Base-by-base conservation (phyloP, 2,113 vertebrate genomes). In the Nicator chloris region DNA sequence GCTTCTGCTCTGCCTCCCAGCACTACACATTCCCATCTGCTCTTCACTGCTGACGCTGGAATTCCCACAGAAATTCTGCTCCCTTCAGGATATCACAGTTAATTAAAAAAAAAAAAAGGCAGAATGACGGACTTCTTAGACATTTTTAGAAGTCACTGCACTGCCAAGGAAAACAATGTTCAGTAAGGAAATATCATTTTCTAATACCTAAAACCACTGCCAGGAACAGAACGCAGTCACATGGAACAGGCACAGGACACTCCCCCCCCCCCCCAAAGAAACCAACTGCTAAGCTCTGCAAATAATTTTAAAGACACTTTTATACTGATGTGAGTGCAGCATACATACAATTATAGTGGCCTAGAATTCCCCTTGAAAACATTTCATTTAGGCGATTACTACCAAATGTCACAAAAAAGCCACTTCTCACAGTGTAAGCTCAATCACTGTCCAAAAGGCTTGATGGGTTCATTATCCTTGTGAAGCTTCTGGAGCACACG, bases 11-110 rank as follows among this genome's bases (percentile, higher is more conserved):
- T 9, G 0, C 50, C n/a, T 45, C 50, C 6, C 28, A 37, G 42
- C 0, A 0, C 22, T 31, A 28, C 71, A 53, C 39, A 28, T 4
- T 57, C 17, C 31, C 63, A 42, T 10, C 26, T 0, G 1, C 9
- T 2, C 20, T 35, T 53, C 86, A 39, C 11, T 33, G 69, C 16
- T 37, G 22, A 72, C 1, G 2, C 18, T 44, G 39, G 33, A 89
- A 75, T 53, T 47, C 33, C 77, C 45, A 40, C 73, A 75, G 78
- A 61, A 82, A 65, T 42, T 33, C 71, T 77, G 59, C 49, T 92
- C 31, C 45, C 40, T 49, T 47, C 14, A 10, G 33, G 37, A 40
- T n/a, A 47, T 4, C 53, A 39, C 0, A 3, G 15, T 47, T 59
- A 33, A 54, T 10, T 15, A 39, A n/a, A 60, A 18, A 39, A 35